phyloP scores from a whole-genome alignment of 2,888 invertebrate genomes.

The Arge pagana region DNA sequence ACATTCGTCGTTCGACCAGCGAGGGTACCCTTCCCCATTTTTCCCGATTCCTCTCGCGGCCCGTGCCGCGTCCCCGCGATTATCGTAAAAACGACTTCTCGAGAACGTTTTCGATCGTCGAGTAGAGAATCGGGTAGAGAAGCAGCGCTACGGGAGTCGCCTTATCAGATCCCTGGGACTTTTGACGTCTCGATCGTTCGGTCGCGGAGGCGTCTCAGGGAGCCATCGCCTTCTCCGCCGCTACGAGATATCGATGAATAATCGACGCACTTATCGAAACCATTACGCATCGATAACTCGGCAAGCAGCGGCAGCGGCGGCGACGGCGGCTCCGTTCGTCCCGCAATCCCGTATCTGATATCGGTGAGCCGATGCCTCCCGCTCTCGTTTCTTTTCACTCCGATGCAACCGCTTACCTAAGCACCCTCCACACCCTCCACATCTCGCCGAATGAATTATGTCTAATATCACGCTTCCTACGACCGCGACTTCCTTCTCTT shows the following conservation, averaged over 20 bases:
- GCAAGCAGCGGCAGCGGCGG: constrained; percentile 9
- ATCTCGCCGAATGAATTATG: background rate
- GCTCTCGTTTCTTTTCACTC: background rate
- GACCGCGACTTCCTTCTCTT: constrained; percentile 6
- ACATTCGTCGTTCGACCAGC: constrained; percentile 16
- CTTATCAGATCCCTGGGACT: constrained; percentile 16
- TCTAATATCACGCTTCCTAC: background rate
- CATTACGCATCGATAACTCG: constrained; percentile 29
- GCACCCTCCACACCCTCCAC: constrained; percentile 5
- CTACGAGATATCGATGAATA: constrained; percentile 28
- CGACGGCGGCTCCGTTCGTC: constrained; percentile 17
- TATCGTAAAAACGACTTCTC: constrained; percentile 22
- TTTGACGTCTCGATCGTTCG: constrained; percentile 19
- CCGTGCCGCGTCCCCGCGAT: constrained; percentile 17
- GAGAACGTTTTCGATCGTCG: constrained; percentile 6
- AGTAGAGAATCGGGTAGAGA: constrained; percentile 16
- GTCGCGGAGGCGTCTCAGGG: constrained; percentile 26
- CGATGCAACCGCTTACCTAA: constrained; percentile 4
- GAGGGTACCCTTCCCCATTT: background rate
- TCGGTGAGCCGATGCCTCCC: background rate
- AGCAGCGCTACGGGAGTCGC: constrained; percentile 6
- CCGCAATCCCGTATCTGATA: constrained; percentile 8
- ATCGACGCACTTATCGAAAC: constrained; percentile 29
- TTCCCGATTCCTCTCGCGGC: background rate
- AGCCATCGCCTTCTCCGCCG: constrained; percentile 21